Base-by-base conservation (phyloP, 2,888 invertebrate genomes). In the Polymixis flavicincta region DNA sequence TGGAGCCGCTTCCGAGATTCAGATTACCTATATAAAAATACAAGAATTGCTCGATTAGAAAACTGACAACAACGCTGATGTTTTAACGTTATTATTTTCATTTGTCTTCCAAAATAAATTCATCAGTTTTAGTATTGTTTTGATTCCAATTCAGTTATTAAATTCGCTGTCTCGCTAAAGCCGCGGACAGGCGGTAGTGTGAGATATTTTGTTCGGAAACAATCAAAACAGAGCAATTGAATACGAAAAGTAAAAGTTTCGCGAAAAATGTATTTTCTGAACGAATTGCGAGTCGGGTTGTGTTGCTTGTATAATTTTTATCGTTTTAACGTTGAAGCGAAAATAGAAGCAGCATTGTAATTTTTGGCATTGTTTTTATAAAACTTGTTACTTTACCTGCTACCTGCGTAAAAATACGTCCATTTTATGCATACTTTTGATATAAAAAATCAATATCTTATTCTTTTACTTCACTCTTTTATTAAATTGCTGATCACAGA, bases 271-370 rank as follows among this genome's bases (percentile, higher is more conserved):
- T 83, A 72, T 79, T 79, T 79, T 79, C 63, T 59, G 32, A 55
- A 69, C 19, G 67, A 55, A 83, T 69, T 60, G 66, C 32, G 61
- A 68, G 63, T 52, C 59, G 1, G 25, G 7, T 32, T 54, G 28
- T 82, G 72, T 84, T 82, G 65, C 37, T 85, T 76, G 86, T 85
- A 84, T 84, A 85, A 85, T 76, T 74, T 85, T 83, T 50, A 67
- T 71, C 60, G 32, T 55, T 63, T 82, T 85, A 61, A 50, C 68
- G 54, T 54, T 28, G 48, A 42, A 70, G 42, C 37, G 42, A 71
- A 73, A 81, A 74, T n/a, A 50, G 57, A 37, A 25, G 9, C 32
- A 63, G 64, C 55, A 63, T 72, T 74, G 66, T 64, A 45, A 37
- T 72, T 74, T 77, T 57, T 42, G n/a, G 1, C n/a, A 48, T 68